Evolutionary conservation across 2,113 vertebrate genomes (phyloP), one percentile per base, ranked within the genome.

Genomic region (Nothocercus nigrocapillus): DNA sequence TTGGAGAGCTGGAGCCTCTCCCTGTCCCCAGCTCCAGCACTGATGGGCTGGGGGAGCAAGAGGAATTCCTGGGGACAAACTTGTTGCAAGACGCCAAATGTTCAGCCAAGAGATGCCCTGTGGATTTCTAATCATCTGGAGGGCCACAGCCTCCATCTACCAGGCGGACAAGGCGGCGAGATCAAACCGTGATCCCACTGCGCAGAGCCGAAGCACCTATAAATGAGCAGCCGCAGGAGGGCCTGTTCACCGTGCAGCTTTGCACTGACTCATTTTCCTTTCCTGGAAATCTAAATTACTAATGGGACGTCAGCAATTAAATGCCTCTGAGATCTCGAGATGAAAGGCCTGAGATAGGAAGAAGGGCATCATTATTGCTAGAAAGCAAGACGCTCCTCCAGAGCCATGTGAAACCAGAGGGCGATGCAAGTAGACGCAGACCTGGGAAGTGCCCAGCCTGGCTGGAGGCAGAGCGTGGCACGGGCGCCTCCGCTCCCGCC

Each of bases 251-350:
- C 89, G 78, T 59, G 63, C 45, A 4, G 73, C 75, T 90, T 4
- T 85, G 80, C 89, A 25, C 19, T 90, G 92, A 95, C 83, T 93
- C 94, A 93, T 47, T 70, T 68, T 88, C 90, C 80, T 78, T 95
- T 94, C 94, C 94, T 95, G 93, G 94, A 96, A 95, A 96, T 91
- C 88, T 85, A 64, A 61, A 95, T 95, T 67, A 84, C 88, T 91
- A 89, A 90, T 93, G 88, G 88, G 85, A n/a, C 82, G 76, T 68
- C 76, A n/a, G 44, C 94, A 94, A 91, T 90, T 88, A 95, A 38
- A 34, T 22, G 91, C 79, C 91, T 93, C 18, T 40, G 2, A 40
- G 93, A 85, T 54, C 78, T 44, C 1, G 16, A 96, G 94, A 96
- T 95, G 94, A 97, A 97, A 95, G 95, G 89, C 42, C 0, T 10